Evolutionary conservation across 1,140 invertebrate species (phyloP).

Genomic region (Drosophila arizonae): DNA sequence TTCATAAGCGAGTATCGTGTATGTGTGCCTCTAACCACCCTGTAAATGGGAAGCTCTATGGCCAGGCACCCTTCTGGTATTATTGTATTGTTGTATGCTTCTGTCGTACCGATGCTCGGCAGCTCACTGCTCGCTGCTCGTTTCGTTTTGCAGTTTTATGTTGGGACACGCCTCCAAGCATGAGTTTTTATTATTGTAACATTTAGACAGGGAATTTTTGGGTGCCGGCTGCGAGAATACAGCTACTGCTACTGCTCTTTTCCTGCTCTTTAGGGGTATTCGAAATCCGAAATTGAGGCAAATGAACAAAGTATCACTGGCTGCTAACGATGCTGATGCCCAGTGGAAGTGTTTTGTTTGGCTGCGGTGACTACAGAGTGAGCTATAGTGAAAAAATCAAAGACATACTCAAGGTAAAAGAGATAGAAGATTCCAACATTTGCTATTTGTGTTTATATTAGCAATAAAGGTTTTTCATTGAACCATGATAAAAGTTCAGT

Average conservation of each 20-base stretch:
- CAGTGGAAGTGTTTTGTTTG: not conserved
- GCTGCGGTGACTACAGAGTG: constrained; percentile 11
- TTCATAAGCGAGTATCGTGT: too few relatives aligned
- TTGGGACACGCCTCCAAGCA: constrained; percentile 79
- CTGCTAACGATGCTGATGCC: constrained; percentile 10
- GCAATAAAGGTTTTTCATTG: not conserved
- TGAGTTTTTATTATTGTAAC: constrained; percentile 79
- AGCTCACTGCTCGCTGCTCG: constrained; percentile 7
- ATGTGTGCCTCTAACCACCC: constrained; percentile 33
- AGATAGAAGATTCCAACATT: not conserved
- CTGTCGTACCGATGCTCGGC: not conserved
- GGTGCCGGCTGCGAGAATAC: constrained; percentile 64
- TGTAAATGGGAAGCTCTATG: constrained; percentile 12
- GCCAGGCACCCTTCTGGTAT: constrained; percentile 28
- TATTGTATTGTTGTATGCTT: constrained; percentile 19
- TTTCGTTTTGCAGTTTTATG: constrained; percentile 69
- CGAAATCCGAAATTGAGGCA: constrained; percentile 58
- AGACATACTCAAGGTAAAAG: not conserved
- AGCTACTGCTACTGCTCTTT: constrained; percentile 30
- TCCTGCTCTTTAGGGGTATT: constrained; percentile 38
- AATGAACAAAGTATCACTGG: constrained; percentile 53
- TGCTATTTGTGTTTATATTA: not conserved
- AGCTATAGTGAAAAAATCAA: not conserved
- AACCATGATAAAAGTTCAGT: not conserved
- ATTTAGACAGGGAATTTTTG: constrained; percentile 75